Evolutionary conservation across 2,888 invertebrate species (phyloP).

Genomic region (Andrena minutula): DNA sequence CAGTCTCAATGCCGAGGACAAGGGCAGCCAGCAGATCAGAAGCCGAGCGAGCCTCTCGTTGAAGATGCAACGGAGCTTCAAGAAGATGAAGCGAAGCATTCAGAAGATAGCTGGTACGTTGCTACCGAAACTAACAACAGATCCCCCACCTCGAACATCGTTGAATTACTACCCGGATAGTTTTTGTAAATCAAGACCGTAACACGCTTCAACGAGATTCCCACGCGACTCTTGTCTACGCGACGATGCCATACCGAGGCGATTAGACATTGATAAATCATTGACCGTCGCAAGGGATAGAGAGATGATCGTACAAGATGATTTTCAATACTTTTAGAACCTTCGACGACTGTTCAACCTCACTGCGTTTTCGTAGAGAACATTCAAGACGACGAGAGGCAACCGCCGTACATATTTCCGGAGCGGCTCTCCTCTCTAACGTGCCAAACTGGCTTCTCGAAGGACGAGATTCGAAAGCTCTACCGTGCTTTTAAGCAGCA

Average conservation of each 20-base stretch:
- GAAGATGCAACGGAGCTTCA: slow-evolving; percentile 79
- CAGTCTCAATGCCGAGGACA: slow-evolving; percentile 47
- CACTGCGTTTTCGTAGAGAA: slow-evolving; percentile 65
- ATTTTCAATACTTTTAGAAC: slow-evolving; percentile 60
- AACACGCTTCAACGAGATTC: background rate
- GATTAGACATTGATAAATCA: background rate
- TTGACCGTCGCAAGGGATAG: background rate
- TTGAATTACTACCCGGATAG: background rate
- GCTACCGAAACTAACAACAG: background rate
- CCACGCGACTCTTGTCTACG: background rate
- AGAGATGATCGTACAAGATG: slow-evolving; percentile 51
- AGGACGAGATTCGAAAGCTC: slow-evolving; percentile 76
- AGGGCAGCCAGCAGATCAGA: slow-evolving; percentile 48
- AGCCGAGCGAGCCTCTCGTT: slow-evolving; percentile 71
- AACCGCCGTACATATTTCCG: slow-evolving; percentile 70
- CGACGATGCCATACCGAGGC: background rate
- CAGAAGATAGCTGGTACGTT: slow-evolving; percentile 79
- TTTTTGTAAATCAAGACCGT: background rate
- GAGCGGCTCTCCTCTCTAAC: slow-evolving; percentile 73
- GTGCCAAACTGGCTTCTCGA: slow-evolving; percentile 77
- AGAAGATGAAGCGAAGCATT: slow-evolving; percentile 78
- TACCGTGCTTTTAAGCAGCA: slow-evolving; percentile 81
- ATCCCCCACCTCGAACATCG: background rate
- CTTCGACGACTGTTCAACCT: slow-evolving; percentile 51
- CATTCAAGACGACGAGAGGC: slow-evolving; percentile 68